phyloP scores from a whole-genome alignment of 2,888 invertebrate species.

The Acleris holmiana region DNA sequence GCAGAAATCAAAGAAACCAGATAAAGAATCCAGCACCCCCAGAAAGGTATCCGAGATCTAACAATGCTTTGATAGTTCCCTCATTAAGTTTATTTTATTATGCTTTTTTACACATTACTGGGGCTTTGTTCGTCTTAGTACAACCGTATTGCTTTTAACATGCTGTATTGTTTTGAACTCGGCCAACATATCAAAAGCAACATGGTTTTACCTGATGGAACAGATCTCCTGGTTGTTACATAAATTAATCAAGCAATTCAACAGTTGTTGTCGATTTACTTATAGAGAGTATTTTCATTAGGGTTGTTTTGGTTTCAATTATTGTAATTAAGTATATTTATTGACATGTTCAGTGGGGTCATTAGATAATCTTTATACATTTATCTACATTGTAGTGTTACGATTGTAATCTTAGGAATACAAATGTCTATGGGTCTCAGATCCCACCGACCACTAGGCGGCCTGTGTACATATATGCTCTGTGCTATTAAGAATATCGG shows the following conservation, averaged over 20 bases:
- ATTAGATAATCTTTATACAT: slow-evolving; percentile 7
- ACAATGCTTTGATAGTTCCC: slow-evolving; percentile 50
- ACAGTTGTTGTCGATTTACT: slow-evolving; percentile 50
- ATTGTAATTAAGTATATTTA: slow-evolving; percentile 47
- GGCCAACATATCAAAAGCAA: too few relatives aligned
- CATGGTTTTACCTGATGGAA: too few relatives aligned
- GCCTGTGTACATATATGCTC: too few relatives aligned
- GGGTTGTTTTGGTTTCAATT: slow-evolving; percentile 52
- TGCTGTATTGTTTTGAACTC: too few relatives aligned
- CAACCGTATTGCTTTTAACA: too few relatives aligned
- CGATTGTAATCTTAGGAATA: too few relatives aligned
- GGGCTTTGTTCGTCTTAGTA: too few relatives aligned
- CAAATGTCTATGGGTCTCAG: too few relatives aligned
- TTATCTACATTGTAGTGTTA: too few relatives aligned
- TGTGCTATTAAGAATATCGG: too few relatives aligned
- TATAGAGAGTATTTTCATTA: slow-evolving; percentile 50
- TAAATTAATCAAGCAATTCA: slow-evolving; percentile 42
- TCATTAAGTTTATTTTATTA: slow-evolving; percentile 47
- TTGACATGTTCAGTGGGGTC: slow-evolving; percentile 64
- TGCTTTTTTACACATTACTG: slow-evolving; percentile 44
- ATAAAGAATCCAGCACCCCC: slow-evolving; percentile 88
- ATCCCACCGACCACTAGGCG: too few relatives aligned
- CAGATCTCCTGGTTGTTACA: slow-evolving; percentile 40
- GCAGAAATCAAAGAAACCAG: slow-evolving; percentile 92
- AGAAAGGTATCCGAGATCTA: slow-evolving; percentile 86